Evolutionary conservation across 2,888 invertebrate species (phyloP), one percentile per base, ranked within the genome.

Genomic region (Balanococcus diminutus): DNA sequence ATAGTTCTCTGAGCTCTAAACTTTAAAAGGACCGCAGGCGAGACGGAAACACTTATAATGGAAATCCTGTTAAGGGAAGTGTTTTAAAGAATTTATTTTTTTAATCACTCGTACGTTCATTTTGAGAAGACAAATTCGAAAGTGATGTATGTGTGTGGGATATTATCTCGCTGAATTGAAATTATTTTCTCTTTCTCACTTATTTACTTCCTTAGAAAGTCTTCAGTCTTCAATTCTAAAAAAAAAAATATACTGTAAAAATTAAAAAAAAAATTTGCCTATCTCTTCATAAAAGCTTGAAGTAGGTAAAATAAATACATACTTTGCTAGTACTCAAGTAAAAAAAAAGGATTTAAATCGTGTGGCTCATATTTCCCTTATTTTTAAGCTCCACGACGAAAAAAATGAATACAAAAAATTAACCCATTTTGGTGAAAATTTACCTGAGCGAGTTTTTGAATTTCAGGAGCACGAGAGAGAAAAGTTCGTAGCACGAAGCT

Each of bases 81-180:
- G 32, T 36, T 75, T 25, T 67, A n/a, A 75, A 75, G n/a, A n/a
- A 75, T 75, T 25, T 75, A n/a, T n/a, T 75, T 75, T 75, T 75
- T 16, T n/a, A 22, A 8, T 36, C 11, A 8, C 61, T 11, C 56
- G 56, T 51, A 8, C 8, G 19, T 42, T 51, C n/a, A 51, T 51
- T 51, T 51, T 28, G 61, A 25, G 61, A 28, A 25, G 75, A 75
- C 75, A 75, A 75, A 75, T 75, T 75, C 75, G 75, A 75, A n/a
- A n/a, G n/a, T n/a, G n/a, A n/a, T n/a, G n/a, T n/a, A n/a, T 75
- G 32, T 75, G 28, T 2, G 42, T 11, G 42, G 3, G 36, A 4
- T 4, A 6, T 4, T 36, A 36, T 36, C 5, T 36, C 5, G 3
- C 36, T 36, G 8, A 6, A 4, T 19, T 5, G 4, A 61, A 6